Evolutionary conservation across 2,113 vertebrate genomes (phyloP).

Genomic region (Physeter macrocephalus): DNA sequence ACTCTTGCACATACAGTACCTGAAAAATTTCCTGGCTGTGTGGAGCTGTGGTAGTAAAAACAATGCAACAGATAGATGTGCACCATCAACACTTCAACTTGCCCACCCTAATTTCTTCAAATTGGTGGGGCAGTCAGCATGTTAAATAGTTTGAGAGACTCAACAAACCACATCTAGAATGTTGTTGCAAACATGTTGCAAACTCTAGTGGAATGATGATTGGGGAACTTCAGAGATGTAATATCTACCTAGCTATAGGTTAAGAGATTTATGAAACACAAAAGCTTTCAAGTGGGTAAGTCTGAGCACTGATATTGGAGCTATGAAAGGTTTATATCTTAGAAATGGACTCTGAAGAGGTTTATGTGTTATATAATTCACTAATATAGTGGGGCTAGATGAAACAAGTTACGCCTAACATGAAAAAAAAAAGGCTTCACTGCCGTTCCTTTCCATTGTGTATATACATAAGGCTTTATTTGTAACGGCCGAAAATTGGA

Average conservation of each 20-base stretch:
- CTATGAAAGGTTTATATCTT: neutral
- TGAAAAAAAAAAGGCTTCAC: neutral
- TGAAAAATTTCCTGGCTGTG: neutral
- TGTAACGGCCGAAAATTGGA: neutral
- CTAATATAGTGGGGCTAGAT: neutral
- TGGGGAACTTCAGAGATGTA: neutral
- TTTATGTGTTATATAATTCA: neutral
- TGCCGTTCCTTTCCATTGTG: neutral
- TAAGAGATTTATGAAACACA: neutral
- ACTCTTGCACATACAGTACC: neutral
- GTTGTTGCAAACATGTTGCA: too few relatives aligned
- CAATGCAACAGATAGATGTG: neutral
- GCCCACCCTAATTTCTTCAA: neutral
- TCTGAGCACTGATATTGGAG: neutral
- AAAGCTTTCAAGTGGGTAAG: neutral
- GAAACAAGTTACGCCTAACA: neutral
- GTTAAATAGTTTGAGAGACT: neutral
- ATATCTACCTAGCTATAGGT: too few relatives aligned
- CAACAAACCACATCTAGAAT: neutral
- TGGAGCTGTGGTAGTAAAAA: neutral
- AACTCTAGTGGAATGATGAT: neutral
- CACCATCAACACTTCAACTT: neutral
- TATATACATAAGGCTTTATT: neutral
- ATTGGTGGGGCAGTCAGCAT: neutral
- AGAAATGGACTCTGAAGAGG: neutral